A percentile compares a stretch with the other conserved stretches of the same genome.
phyloP scores from a whole-genome alignment of 2,113 vertebrate genomes.

The Podiceps cristatus region DNA sequence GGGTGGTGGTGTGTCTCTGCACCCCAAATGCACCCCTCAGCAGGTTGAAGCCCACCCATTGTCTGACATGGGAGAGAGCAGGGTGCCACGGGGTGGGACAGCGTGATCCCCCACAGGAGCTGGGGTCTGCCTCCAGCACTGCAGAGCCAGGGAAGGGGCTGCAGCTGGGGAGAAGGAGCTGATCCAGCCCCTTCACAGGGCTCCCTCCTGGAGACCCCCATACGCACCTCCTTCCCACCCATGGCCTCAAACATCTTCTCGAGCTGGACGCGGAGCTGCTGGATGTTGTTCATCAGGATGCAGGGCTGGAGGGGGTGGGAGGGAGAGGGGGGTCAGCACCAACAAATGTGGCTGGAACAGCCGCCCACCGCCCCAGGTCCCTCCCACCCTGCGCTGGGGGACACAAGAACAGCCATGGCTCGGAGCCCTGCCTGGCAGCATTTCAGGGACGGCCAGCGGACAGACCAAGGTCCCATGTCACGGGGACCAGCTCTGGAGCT shows the following conservation, averaged over 20 bases:
- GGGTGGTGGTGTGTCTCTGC: neutral
- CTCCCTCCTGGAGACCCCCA: neutral
- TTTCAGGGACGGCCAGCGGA: neutral
- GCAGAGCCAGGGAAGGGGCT: neutral
- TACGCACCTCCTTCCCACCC: conserved; percentile 92
- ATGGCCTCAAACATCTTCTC: conserved; percentile 99
- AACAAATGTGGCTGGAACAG: neutral
- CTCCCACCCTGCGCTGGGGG: neutral
- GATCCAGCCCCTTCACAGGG: neutral
- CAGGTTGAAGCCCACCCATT: neutral
- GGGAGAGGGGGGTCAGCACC: neutral
- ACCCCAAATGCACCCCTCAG: neutral
- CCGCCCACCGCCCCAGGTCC: neutral
- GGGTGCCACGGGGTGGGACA: neutral
- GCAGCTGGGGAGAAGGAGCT: neutral
- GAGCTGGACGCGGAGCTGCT: conserved; percentile 94
- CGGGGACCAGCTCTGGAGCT: neutral
- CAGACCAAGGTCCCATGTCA: fast-evolving
- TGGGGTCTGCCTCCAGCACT: neutral
- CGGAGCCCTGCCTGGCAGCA: fast-evolving
- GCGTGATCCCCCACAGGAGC: neutral
- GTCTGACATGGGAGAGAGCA: fast-evolving
- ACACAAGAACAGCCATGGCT: fast-evolving
- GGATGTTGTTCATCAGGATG: conserved; percentile 99
- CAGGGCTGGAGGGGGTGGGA: conserved; percentile 80